These are phyloP conservation scores for Sclerodermus sp. DNA, from an alignment of 2,888 invertebrate species.

Conservation along the genomic window DNA sequence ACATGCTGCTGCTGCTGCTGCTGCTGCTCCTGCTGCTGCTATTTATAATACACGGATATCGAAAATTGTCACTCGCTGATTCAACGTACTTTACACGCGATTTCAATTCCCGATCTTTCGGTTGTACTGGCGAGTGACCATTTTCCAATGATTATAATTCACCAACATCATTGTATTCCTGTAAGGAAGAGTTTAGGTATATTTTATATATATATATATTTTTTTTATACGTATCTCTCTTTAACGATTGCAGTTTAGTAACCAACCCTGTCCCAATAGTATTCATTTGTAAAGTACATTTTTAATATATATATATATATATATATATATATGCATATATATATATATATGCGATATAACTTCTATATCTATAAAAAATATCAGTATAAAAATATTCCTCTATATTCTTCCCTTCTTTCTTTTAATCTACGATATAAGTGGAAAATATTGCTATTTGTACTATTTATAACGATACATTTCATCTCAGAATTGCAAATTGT, in stretches of 20 bases:
- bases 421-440: background rate
- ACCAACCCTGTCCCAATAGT: no score
- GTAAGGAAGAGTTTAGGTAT: no score
- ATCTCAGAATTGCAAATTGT: no score
- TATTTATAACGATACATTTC: no score
- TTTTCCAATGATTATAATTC: no score
- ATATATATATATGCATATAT: background rate
- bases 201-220: no score
- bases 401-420: background rate
- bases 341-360: background rate
- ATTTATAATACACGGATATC: conserved; percentile 3
- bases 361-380: conserved; percentile 17
- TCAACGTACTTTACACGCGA: background rate
- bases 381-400: conserved; percentile 35
- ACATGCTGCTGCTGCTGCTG: no score
- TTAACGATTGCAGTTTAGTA: no score
- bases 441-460: background rate
- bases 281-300: no score
- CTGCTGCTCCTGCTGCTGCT: no score
- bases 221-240: no score
- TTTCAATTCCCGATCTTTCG: background rate
- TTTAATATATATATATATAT: background rate
- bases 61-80: conserved; percentile 3
- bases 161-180: no score
- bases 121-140: background rate